Evolutionary conservation across 2,113 vertebrate genomes (phyloP).

Genomic region (Cacatua alba): DNA sequence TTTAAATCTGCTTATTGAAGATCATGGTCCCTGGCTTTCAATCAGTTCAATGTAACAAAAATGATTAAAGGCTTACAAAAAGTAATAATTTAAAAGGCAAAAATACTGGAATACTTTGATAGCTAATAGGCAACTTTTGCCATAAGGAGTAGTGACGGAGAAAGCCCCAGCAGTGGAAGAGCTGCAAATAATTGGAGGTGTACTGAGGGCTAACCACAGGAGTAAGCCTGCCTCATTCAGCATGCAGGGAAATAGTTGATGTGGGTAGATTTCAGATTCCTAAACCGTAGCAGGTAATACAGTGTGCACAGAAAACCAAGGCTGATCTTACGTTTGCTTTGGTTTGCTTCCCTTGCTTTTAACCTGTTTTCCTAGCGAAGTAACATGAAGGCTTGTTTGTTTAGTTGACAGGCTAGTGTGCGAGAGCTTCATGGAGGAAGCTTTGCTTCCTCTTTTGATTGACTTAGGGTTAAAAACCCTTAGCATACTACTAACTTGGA

Average conservation of each 20-base stretch:
- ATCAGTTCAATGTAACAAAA: neutral
- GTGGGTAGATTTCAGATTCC: neutral
- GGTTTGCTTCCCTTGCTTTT: neutral
- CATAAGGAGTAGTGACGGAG: neutral
- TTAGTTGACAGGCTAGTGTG: neutral
- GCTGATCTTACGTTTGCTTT: neutral
- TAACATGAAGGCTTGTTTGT: rapidly evolving
- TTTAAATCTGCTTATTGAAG: neutral
- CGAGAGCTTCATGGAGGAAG: rapidly evolving
- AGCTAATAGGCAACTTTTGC: neutral
- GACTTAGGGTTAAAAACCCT: neutral
- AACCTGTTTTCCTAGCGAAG: rapidly evolving
- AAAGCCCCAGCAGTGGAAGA: neutral
- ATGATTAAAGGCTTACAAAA: neutral
- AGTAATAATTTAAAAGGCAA: neutral
- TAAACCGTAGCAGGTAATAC: neutral
- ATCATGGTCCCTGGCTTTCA: neutral
- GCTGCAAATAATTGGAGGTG: neutral
- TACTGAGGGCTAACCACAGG: neutral
- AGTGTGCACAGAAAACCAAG: neutral
- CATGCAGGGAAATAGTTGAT: rapidly evolving
- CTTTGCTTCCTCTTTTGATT: neutral
- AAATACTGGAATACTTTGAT: neutral
- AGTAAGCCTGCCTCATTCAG: neutral
- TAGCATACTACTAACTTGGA: neutral